These are phyloP conservation scores for Circaetus cinerascens DNA, from an alignment of 2,113 vertebrate species.

Conservation along the genomic window DNA sequence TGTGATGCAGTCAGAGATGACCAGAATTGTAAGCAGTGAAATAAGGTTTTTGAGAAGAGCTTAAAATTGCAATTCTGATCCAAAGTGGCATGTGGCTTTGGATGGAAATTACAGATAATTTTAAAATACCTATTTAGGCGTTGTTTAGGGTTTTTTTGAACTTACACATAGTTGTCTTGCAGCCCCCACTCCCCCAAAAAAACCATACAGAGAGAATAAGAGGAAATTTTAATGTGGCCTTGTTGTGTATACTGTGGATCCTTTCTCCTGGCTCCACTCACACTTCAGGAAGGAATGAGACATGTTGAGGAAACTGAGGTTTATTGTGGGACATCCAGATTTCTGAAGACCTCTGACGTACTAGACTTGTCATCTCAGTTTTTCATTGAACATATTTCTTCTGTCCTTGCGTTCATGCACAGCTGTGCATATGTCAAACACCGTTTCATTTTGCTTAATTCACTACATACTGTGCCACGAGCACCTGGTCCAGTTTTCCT, in stretches of 20 bases:
- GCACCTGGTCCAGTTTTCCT: not conserved
- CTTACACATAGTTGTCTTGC: not conserved
- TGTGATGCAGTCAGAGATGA: not conserved
- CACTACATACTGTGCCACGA: not conserved
- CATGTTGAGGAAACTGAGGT: not conserved
- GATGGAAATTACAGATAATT: not conserved
- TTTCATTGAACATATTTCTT: not conserved
- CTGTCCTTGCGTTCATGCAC: not conserved
- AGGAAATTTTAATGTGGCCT: not conserved
- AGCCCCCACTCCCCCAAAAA: rapidly evolving
- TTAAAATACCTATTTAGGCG: not conserved
- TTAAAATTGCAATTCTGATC: not conserved
- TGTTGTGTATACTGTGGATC: not conserved
- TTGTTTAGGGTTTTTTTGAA: not conserved
- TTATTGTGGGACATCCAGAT: not conserved
- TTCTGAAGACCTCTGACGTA: not conserved
- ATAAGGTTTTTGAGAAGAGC: not conserved
- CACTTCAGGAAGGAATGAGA: not conserved
- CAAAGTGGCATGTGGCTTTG: not conserved
- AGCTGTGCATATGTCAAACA: not conserved
- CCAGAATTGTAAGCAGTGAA: not conserved
- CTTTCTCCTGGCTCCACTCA: not conserved
- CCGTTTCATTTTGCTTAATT: not conserved
- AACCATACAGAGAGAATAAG: not conserved
- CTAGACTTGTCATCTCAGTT: not conserved